These are phyloP conservation scores for Tachuris rubrigastra DNA, from an alignment of 2,113 vertebrate species.

Conservation along the genomic window DNA sequence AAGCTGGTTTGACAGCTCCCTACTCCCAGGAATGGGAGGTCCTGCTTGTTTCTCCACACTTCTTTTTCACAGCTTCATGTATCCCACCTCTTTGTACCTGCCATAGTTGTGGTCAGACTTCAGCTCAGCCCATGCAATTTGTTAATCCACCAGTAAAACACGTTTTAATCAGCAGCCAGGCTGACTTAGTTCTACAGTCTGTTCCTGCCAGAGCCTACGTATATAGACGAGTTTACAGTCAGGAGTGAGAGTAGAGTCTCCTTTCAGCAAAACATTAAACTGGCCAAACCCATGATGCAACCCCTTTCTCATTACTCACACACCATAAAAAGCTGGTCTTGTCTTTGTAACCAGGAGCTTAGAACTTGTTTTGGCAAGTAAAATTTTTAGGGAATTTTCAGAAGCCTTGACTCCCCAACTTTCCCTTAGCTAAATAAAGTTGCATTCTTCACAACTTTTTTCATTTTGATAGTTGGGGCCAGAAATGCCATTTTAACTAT, in stretches of 20 bases:
- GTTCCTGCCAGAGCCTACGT: not conserved
- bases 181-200: not conserved
- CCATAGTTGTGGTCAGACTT: not conserved
- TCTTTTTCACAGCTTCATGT: not conserved
- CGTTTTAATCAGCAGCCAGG: not conserved
- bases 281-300: not conserved
- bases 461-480: not conserved
- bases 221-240: not conserved
- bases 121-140: not conserved
- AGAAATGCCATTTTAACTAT: not conserved
- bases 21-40: not conserved
- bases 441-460: not conserved
- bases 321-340: not conserved
- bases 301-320: not conserved
- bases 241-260: not conserved
- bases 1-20: conserved; percentile 7
- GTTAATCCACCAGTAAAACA: not conserved
- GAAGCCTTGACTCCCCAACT: not conserved
- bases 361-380: not conserved
- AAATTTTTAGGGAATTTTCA: not conserved
- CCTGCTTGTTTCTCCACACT: not conserved
- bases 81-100: not conserved
- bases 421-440: not conserved
- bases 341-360: not conserved
- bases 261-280: not conserved